A percentile compares a stretch with the other conserved stretches of the same genome.
Evolutionary conservation across 2,113 vertebrate genomes (phyloP).

Genomic region (Formicarius rufipectus): DNA sequence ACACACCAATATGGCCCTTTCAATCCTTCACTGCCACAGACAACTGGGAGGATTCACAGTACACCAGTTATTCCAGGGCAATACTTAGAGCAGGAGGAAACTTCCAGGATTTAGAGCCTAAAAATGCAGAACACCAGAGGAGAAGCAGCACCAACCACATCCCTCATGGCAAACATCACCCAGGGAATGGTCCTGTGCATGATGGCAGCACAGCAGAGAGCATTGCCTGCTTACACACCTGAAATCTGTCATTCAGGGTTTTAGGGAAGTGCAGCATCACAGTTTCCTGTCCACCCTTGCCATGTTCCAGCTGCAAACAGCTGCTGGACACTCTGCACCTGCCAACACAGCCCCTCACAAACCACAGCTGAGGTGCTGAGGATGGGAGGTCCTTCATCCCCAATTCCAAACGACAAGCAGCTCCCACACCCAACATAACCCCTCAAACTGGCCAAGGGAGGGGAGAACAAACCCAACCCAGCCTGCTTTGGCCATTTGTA

Average conservation of each 20-base stretch:
- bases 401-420: rapidly evolving
- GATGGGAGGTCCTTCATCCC: not conserved
- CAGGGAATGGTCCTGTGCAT: rapidly evolving
- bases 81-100: not conserved
- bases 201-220: not conserved
- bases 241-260: not conserved
- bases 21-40: rapidly evolving
- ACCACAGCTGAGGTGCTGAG: not conserved
- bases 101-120: not conserved
- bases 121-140: not conserved
- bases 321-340: not conserved
- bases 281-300: not conserved
- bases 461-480: not conserved
- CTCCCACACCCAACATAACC: not conserved
- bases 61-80: not conserved
- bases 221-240: not conserved
- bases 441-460: not conserved
- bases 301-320: not conserved
- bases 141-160: not conserved
- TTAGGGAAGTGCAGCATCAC: not conserved
- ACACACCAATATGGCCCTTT: rapidly evolving
- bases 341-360: not conserved
- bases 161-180: rapidly evolving
- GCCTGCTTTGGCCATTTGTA: not conserved
- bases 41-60: not conserved